Evolutionary conservation across 2,888 invertebrate genomes (phyloP), one percentile per base, ranked within the genome.

Genomic region (Sericinus montela): DNA sequence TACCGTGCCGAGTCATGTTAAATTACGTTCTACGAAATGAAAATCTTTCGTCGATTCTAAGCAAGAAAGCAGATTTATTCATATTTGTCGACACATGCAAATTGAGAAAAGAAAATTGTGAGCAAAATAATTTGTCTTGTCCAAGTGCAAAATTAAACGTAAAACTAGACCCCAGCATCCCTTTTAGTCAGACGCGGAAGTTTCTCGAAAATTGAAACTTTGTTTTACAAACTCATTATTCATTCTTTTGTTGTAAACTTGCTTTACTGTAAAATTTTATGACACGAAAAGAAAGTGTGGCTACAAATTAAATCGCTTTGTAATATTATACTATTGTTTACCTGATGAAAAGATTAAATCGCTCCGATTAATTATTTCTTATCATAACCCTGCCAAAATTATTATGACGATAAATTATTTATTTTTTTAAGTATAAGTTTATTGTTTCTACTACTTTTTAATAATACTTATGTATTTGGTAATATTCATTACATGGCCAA

Each of bases 211-310:
- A 78, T 77, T 70, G 65, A 69, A 84, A 86, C 85, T 86, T 86
- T 83, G 87, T 84, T 83, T 79, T 67, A 67, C 65, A 75, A 82
- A 79, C 77, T 78, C 76, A 85, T 86, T 85, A 84, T 63, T 86
- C 86, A 87, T 84, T 79, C 84, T 84, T 84, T 86, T 86, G 87
- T 85, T 80, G 67, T 75, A 72, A 71, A 69, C 74, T 64, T 67
- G 71, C 72, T 66, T 62, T 70, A 76, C 72, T 77, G 80, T 74
- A 74, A 76, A 77, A 80, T 83, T 83, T 79, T 76, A 77, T 80
- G 76, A 79, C 76, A 74, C 73, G 72, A 77, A 80, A 80, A 81
- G 80, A 81, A 80, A 82, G 77, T 77, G 77, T 72, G 76, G 66
- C 67, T 65, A 75, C 76, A 77, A 78, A 83, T 83, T 82, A 81